Evolutionary conservation across 2,797 vertebrate genomes (phyloP), one percentile per base, ranked within the genome.

Genomic region (Halcyon badia): DNA sequence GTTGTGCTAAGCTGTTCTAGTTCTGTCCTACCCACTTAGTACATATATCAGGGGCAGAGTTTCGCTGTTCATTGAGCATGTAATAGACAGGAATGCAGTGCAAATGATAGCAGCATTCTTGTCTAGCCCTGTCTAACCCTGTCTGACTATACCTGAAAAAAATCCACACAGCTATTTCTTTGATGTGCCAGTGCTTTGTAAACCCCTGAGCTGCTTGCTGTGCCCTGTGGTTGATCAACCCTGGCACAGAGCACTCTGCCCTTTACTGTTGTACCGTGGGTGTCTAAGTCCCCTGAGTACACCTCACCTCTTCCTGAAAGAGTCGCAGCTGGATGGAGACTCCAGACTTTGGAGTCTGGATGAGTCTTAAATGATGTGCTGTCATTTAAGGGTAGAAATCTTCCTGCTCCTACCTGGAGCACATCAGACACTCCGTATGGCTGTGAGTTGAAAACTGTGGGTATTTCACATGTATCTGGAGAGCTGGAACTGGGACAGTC

Each of bases 391-490:
- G 17, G 21, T 9, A 56, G 35, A 69, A 77, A 66, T 11, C 25
- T 70, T 60, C 25, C 33, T 57, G 26, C 28, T 89, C 31, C 37
- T 56, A 16, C 56, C 68, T 73, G 46, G 19, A 60, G 26, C 8
- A 2, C 11, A 24, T 4, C 30, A 51, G 26, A 4, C 25, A 39
- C 65, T 70, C 56, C 0, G 0, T 46, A 28, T 42, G 73, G 39
- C 35, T 58, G n/a, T 14, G 30, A 12, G 39, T 13, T 90, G 64
- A 71, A 89, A 89, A 92, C 31, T 15, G 6, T 35, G 35, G 7
- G 0, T n/a, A 70, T 92, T 94, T 76, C n/a, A 42, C 37, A 44
- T 0, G 0, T 42, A 30, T 9, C 20, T 84, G 33, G 31, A 57
- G 15, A 73, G 21, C 0, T 90, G 35, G 41, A 79, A 52, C 9